Conservation (phyloP, 35 echinoderm and acorn worm species). For the Ptychodera flava region DNA sequence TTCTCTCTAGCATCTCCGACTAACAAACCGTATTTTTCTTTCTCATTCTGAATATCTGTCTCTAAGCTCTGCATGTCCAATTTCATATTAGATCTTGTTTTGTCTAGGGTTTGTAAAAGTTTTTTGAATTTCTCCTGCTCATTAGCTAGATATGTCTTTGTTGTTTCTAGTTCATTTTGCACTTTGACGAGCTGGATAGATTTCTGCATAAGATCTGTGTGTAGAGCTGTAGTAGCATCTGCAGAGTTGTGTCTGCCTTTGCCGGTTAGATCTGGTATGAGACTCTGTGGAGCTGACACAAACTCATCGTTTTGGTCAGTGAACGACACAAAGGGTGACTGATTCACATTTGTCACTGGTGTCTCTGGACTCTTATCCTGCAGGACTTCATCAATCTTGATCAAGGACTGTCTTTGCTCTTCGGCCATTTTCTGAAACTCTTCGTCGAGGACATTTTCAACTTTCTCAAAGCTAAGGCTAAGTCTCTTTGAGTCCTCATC, state of each 20-base stretch:
- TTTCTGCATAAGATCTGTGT: not conserved
- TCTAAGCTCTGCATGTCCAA: conserved; percentile 7
- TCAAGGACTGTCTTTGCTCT: not conserved
- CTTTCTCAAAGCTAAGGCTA: not conserved
- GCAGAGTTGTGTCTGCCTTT: not conserved
- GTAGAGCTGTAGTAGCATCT: not conserved
- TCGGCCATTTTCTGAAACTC: not conserved
- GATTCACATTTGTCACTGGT: not conserved
- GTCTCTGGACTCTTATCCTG: not conserved
- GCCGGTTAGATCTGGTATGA: not conserved
- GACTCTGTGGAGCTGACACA: not conserved
- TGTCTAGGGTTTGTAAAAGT: not conserved
- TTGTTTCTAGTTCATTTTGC: not conserved
- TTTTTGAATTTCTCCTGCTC: conserved; percentile 33
- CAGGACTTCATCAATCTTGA: not conserved
- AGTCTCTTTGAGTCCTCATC: not conserved
- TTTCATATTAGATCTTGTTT: not conserved
- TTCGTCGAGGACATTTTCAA: not conserved
- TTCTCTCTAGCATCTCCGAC: not conserved
- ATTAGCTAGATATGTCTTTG: conserved; percentile 20
- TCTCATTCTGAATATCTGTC: not conserved
- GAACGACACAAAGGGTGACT: not conserved
- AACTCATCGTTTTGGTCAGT: not conserved
- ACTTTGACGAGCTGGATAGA: conserved; percentile 20
- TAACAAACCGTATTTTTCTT: not conserved